Evolutionary conservation across 2,888 invertebrate genomes (phyloP), one percentile per base, ranked within the genome.

Genomic region (Helleia helle): DNA sequence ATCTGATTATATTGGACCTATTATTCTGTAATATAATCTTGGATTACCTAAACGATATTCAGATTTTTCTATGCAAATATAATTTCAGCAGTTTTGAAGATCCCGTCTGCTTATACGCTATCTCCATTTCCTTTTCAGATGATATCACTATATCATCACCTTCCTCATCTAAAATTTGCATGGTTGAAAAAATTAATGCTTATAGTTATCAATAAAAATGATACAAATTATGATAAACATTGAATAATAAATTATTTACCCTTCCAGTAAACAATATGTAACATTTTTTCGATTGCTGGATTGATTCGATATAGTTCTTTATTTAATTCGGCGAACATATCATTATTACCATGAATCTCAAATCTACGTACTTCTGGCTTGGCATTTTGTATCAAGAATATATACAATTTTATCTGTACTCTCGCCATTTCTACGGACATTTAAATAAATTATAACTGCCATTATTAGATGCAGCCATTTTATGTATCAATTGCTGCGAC

Each of bases 91-190:
- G 46, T 38, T 67, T 63, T 3, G 62, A 63, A 15, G 72, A 71
- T 42, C 73, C 73, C 46, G 90, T 62, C 1, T 62, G 56, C 42
- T 83, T 74, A 40, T 90, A 54, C 6, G 91, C 91, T 31, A 89
- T 87, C 52, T 86, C 68, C 49, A 92, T 58, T 57, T 93, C 93
- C 46, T 90, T 89, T 60, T 90, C 88, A 11, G 87, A 88, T 1
- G 89, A 88, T 48, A 93, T 87, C 0, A 75, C 65, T 4, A 93
- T 81, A 14, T 86, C 71, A 68, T 93, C 93, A 24, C 77, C 86
- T 44, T 92, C 92, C 11, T 70, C 65, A 74, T 93, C 93, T 84
- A 47, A 50, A 51, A 47, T 36, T n/a, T n/a, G n/a, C n/a, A n/a
- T 12, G 13, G 38, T 2, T 14, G n/a, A 8, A 24, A 13, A 27